A percentile compares a stretch with the other conserved stretches of the same genome.
phyloP scores from a whole-genome alignment of 2,113 vertebrate species.

The Prietella phreatophila region DNA sequence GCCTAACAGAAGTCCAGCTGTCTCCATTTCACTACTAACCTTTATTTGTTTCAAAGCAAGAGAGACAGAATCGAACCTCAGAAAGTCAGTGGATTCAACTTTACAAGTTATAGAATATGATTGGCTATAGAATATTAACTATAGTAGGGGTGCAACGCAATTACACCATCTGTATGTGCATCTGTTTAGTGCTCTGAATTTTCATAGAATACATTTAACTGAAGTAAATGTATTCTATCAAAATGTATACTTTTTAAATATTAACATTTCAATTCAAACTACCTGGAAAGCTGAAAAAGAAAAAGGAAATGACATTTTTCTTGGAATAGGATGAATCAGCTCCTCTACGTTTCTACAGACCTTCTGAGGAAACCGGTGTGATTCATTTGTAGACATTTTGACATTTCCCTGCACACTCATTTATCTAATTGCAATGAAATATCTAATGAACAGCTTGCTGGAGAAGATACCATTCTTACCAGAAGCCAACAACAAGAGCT shows the following conservation, averaged over 20 bases:
- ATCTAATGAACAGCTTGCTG: neutral
- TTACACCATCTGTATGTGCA: neutral
- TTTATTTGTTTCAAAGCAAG: neutral
- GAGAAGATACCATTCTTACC: neutral
- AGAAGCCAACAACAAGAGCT: conserved; percentile 18
- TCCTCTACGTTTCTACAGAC: neutral
- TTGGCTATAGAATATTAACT: neutral
- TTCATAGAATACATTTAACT: too few species aligned
- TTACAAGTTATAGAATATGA: neutral
- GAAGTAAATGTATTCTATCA: too few species aligned
- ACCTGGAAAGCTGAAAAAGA: neutral
- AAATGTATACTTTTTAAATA: too few species aligned
- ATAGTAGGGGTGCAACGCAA: neutral
- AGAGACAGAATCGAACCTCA: neutral
- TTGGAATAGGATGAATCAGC: neutral
- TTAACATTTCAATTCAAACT: neutral
- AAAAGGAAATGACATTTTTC: neutral
- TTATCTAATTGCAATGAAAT: neutral
- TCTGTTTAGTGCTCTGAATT: neutral
- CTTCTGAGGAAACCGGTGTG: neutral
- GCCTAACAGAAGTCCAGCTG: neutral
- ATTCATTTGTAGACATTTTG: neutral
- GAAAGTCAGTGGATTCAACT: neutral
- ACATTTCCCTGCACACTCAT: neutral
- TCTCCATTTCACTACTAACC: neutral